Conservation (phyloP, 2,797 vertebrate species). For the Ctenochaetus hawaiiensis region DNA sequence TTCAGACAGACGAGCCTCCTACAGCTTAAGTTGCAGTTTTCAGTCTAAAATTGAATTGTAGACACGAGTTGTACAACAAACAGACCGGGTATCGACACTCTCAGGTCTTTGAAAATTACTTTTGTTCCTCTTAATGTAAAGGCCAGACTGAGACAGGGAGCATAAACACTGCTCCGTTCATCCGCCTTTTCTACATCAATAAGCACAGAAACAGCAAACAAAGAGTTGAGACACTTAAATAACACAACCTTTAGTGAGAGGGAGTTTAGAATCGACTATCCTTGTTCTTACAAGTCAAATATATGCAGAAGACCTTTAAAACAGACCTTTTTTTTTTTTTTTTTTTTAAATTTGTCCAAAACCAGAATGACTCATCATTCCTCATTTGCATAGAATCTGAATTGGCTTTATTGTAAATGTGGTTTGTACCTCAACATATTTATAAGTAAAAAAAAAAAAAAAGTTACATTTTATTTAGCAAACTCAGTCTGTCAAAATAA, state of each 20-base stretch:
- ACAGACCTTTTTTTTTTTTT: neutral
- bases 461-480: neutral
- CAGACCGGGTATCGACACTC: constrained; percentile 20
- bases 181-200: constrained; percentile 42
- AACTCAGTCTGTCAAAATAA: neutral
- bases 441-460: too few species aligned
- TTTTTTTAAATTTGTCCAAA: constrained; percentile 28
- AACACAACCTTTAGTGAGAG: constrained; percentile 10
- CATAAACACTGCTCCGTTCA: constrained; percentile 59
- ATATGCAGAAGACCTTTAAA: constrained; percentile 39
- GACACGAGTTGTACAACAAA: constrained; percentile 38
- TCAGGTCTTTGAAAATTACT: constrained; percentile 56
- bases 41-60: constrained; percentile 50
- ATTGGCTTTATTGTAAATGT: neutral
- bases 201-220: constrained; percentile 27
- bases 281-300: constrained; percentile 39
- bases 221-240: constrained; percentile 18
- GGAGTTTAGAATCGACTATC: constrained; percentile 5
- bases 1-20: constrained; percentile 50
- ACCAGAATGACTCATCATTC: constrained; percentile 62
- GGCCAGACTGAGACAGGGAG: neutral
- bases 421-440: too few species aligned
- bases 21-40: constrained; percentile 26
- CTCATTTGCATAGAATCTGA: constrained; percentile 55
- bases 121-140: constrained; percentile 60